phyloP scores from a whole-genome alignment of 2,113 vertebrate genomes.

The Neotragus pygmaeus region DNA sequence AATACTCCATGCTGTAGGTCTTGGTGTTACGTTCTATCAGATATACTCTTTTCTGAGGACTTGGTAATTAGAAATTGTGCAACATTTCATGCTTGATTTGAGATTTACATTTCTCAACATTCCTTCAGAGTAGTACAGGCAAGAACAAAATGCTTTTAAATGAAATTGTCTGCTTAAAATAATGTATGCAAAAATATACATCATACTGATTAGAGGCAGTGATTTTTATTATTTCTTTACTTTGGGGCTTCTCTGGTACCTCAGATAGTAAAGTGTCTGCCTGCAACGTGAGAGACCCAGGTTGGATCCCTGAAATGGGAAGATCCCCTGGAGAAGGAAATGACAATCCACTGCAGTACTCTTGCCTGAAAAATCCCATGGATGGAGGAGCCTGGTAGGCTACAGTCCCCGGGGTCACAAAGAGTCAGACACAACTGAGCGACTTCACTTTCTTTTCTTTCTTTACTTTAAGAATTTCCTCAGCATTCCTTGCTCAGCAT shows the following conservation, averaged over 20 bases:
- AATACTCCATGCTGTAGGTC: too few relatives aligned
- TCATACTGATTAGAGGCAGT: background rate
- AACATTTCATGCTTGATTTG: background rate
- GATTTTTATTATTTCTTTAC: background rate
- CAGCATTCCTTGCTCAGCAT: background rate
- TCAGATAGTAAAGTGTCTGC: background rate
- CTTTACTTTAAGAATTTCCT: background rate
- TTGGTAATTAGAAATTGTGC: background rate
- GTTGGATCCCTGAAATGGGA: background rate
- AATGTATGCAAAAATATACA: background rate
- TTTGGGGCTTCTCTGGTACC: background rate
- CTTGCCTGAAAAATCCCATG: background rate
- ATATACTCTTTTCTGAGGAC: background rate
- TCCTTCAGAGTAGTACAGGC: background rate
- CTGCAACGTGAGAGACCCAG: fast-evolving
- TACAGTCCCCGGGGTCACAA: fast-evolving
- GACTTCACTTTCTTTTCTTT: background rate
- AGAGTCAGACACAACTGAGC: background rate
- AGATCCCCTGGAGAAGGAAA: background rate
- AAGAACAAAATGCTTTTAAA: background rate
- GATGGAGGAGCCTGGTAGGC: background rate
- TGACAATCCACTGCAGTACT: background rate
- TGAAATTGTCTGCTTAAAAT: background rate
- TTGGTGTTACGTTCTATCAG: background rate
- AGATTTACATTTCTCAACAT: background rate